Percentiles rank a stretch among this genome's conserved stretches.
phyloP scores from a whole-genome alignment of 2,797 vertebrate species.

The Pangasius larnaudii region DNA sequence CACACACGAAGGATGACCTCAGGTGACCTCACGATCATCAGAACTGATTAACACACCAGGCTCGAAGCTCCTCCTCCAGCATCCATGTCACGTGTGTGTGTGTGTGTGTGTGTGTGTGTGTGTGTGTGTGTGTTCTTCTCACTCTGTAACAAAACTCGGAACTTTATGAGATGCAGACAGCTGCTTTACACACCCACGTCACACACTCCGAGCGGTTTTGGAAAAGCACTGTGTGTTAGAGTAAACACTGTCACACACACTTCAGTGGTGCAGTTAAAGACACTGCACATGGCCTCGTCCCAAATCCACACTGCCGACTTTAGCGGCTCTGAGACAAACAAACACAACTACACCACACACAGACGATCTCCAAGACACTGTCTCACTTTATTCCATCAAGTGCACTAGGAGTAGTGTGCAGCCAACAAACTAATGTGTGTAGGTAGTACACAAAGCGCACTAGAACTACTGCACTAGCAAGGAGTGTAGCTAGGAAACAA shows the following conservation, averaged over 20 bases:
- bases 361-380: neutral
- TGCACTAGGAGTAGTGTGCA: neutral
- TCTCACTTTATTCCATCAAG: too few relatives aligned
- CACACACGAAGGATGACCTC: constrained; percentile 1
- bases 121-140: neutral
- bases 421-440: neutral
- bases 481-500: neutral
- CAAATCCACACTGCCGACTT: neutral
- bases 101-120: neutral
- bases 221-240: neutral
- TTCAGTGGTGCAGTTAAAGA: neutral
- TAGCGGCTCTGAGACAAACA: neutral
- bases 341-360: neutral
- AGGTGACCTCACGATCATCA: neutral
- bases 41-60: neutral
- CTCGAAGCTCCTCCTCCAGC: neutral
- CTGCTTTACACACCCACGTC: constrained; percentile 14
- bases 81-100: neutral
- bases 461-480: neutral
- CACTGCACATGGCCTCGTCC: neutral
- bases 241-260: neutral
- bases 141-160: constrained; percentile 32
- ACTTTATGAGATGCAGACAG: constrained; percentile 26
- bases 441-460: neutral
- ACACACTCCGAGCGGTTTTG: neutral